A percentile compares a stretch with the other conserved stretches of the same genome.
Conservation (phyloP, 1,140 invertebrate species). For the Venturia canescens region DNA sequence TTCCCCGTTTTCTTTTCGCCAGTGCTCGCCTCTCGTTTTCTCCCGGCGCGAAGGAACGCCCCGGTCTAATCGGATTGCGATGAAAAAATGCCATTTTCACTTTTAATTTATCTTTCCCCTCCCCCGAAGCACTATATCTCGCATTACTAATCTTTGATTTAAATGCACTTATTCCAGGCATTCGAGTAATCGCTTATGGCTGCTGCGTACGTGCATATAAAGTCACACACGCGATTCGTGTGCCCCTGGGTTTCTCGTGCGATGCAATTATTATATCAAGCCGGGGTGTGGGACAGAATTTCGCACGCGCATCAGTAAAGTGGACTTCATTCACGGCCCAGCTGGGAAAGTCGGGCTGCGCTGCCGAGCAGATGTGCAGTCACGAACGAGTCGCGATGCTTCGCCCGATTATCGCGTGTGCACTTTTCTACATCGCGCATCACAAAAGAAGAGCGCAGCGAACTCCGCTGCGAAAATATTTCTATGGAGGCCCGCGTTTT, state of each 20-base stretch:
- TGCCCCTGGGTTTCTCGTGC: background rate
- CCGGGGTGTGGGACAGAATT: background rate
- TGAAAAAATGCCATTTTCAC: too few species aligned
- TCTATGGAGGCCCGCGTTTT: background rate
- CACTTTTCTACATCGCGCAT: background rate
- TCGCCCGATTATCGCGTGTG: background rate
- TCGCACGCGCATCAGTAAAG: background rate
- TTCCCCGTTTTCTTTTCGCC: too few species aligned
- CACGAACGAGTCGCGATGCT: background rate
- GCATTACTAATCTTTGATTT: background rate
- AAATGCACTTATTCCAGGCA: background rate
- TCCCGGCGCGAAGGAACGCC: too few species aligned
- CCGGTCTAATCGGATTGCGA: too few species aligned
- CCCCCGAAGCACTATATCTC: background rate
- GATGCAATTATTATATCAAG: constrained; percentile 1
- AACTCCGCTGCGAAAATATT: background rate
- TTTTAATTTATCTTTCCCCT: too few species aligned
- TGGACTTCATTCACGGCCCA: background rate
- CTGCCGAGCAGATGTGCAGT: constrained; percentile 13
- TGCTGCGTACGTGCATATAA: background rate
- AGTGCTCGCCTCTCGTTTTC: too few species aligned
- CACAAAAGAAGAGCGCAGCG: background rate
- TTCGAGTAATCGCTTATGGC: background rate
- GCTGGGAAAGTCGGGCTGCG: background rate
- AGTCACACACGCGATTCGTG: background rate